These are phyloP conservation scores for Phymastichus coffea DNA, from an alignment of 1,140 invertebrate species.

Conservation along the genomic window DNA sequence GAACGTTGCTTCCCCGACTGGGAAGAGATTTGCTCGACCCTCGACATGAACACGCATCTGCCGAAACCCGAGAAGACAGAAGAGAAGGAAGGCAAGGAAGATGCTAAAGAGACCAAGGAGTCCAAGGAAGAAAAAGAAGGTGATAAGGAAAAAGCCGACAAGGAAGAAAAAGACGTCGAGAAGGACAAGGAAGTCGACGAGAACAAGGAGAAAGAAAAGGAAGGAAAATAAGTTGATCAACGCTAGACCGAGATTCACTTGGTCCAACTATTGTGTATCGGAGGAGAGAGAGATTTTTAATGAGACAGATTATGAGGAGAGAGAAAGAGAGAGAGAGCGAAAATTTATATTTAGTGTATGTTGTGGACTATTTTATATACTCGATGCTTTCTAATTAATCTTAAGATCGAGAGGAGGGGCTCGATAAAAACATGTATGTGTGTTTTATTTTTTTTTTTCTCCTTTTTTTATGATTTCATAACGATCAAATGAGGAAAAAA, in stretches of 20 bases:
- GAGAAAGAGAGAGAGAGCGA: slow-evolving; percentile 19
- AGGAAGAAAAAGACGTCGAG: slow-evolving; percentile 74
- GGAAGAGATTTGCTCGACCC: slow-evolving; percentile 81
- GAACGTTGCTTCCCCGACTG: slow-evolving; percentile 85
- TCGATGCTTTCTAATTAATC: slow-evolving; percentile 26
- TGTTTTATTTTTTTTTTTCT: slow-evolving; percentile 20
- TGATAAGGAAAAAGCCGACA: slow-evolving; percentile 64
- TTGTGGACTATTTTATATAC: slow-evolving; percentile 15
- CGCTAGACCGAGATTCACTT: too few species aligned
- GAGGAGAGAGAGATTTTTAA: slow-evolving; percentile 19
- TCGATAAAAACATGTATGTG: slow-evolving; percentile 22
- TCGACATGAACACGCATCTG: slow-evolving; percentile 79
- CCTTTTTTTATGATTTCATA: slow-evolving; percentile 8
- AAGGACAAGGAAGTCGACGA: slow-evolving; percentile 70
- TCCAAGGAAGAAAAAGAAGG: slow-evolving; percentile 61
- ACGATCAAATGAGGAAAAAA: background rate
- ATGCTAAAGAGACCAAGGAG: slow-evolving; percentile 69
- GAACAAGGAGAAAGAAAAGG: slow-evolving; percentile 69
- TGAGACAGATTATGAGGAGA: slow-evolving; percentile 7
- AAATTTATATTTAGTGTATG: slow-evolving; percentile 17
- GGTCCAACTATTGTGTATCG: slow-evolving; percentile 22
- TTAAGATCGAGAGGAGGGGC: slow-evolving; percentile 16
- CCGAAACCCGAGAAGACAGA: slow-evolving; percentile 74
- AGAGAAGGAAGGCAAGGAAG: slow-evolving; percentile 73
- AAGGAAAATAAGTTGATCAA: slow-evolving; percentile 58